Base-by-base conservation (phyloP, 1,140 invertebrate species). In the Monochamus saltuarius region DNA sequence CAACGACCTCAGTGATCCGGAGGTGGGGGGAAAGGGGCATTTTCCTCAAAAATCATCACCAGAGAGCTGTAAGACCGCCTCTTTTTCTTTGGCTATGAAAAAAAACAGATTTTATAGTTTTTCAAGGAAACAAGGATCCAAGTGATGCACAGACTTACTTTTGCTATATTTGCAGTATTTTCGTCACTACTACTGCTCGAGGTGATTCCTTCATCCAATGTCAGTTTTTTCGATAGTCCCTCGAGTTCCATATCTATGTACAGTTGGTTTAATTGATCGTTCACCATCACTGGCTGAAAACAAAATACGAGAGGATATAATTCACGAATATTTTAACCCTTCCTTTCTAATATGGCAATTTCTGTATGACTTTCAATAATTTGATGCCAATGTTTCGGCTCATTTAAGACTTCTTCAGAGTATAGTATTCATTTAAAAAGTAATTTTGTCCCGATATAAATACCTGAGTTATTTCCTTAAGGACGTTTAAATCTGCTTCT, bases 241-340 rank as follows among this genome's bases (percentile, higher is more conserved):
- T 87, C 82, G 19, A 88, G 62, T 67, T 89, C 84, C 60, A 90
- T 76, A 66, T 92, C 89, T 19, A 84, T 63, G 61, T 89, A 90
- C 0, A 91, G 75, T 65, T 89, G 87, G 52, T 77, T 79, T 7
- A 92, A 69, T 72, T 91, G 89, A 55, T 90, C 86, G 64, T 89
- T 89, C 0, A 92, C 87, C 50, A 89, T 62, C 1, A 77, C 63
- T 0, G 89, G 86, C 81, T 90, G 80, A 39, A 79, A 78, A 47
- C 35, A 65, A 55, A 38, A 56, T 36, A 34, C 14, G 45, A 9
- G 11, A 45, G 22, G 37, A 37, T 7, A 40, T 47, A 36, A 29
- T n/a, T 43, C 8, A 3, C 6, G 6, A 29, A 29, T 3, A 29
- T 29, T 29, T 29, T 6, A 29, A 29, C 6, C 22, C 22, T 29